A percentile compares a stretch with the other conserved stretches of the same genome.
These are phyloP conservation scores for Idaea dimidiata DNA, from an alignment of 2,888 invertebrate genomes.

Conservation along the genomic window DNA sequence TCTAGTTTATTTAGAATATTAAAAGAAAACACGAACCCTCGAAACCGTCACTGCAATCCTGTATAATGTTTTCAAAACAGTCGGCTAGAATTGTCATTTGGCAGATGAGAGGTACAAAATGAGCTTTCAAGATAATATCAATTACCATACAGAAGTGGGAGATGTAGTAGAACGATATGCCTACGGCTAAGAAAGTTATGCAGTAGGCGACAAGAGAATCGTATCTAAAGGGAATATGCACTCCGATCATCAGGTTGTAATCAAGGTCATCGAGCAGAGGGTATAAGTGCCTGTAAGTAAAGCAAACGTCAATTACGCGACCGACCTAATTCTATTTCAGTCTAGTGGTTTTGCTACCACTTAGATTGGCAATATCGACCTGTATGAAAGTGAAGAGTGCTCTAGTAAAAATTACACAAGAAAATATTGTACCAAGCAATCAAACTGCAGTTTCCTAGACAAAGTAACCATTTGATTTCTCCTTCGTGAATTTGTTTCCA, in stretches of 20 bases:
- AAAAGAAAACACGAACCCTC: constrained; percentile 30
- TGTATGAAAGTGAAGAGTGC: too few species aligned
- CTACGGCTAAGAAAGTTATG: constrained; percentile 39
- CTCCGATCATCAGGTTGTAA: constrained; percentile 53
- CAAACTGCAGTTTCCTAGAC: constrained; percentile 47
- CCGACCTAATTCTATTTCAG: too few species aligned
- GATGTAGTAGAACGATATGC: constrained; percentile 45
- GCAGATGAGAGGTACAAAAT: constrained; percentile 57
- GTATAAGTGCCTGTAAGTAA: constrained; percentile 49
- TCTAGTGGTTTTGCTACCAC: too few species aligned
- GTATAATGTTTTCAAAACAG: constrained; percentile 55
- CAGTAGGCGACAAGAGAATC: constrained; percentile 38
- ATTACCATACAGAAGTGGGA: constrained; percentile 58
- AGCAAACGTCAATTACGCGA: neutral
- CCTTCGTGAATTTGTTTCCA: constrained; percentile 52
- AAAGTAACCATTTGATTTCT: constrained; percentile 46
- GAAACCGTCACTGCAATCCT: constrained; percentile 42
- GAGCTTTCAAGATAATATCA: constrained; percentile 57
- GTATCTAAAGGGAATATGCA: constrained; percentile 49
- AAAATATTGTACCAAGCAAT: constrained; percentile 48
- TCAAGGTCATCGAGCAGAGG: constrained; percentile 60
- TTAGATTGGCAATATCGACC: too few species aligned
- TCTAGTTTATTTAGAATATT: neutral
- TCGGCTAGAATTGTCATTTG: constrained; percentile 56
- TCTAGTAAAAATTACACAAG: neutral